A percentile compares a stretch with the other conserved stretches of the same genome.
Conservation (phyloP, 2,113 vertebrate species). For the Myrmecobius fasciatus region DNA sequence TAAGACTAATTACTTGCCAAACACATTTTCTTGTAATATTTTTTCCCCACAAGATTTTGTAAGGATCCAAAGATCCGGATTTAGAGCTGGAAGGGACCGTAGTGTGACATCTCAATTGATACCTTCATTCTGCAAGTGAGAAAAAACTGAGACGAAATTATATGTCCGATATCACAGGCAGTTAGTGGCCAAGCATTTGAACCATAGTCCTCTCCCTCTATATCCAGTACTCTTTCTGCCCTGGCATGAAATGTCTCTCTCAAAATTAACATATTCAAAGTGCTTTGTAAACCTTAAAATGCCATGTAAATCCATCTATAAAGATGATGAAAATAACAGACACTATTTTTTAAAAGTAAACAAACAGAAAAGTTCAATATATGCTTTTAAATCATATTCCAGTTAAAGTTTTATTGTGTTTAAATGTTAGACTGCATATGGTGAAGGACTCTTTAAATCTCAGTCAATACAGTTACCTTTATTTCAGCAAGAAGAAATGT, state of each 20-base stretch:
- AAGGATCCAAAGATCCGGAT: neutral
- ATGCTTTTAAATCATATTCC: neutral
- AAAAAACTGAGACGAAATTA: neutral
- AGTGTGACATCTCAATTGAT: neutral
- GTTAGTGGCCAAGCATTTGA: neutral
- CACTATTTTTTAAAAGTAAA: neutral
- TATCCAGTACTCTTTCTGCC: neutral
- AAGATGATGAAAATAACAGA: neutral
- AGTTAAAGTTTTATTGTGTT: neutral
- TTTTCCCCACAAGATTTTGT: neutral
- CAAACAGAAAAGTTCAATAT: neutral
- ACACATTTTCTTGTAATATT: neutral
- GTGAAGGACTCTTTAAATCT: neutral
- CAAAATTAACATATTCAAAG: neutral
- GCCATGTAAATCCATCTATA: neutral
- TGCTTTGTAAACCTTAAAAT: neutral
- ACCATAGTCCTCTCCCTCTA: neutral
- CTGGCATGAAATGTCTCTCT: neutral
- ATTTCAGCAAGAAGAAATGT: too few species aligned
- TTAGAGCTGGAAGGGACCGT: neutral
- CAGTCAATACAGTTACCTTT: neutral
- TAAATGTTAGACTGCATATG: neutral
- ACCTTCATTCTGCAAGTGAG: conserved; percentile 12
- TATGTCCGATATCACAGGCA: neutral
- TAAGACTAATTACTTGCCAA: neutral